Evolutionary conservation across 2,888 invertebrate species (phyloP), one percentile per base, ranked within the genome.

Genomic region (Pachliopta kotzebuea): DNA sequence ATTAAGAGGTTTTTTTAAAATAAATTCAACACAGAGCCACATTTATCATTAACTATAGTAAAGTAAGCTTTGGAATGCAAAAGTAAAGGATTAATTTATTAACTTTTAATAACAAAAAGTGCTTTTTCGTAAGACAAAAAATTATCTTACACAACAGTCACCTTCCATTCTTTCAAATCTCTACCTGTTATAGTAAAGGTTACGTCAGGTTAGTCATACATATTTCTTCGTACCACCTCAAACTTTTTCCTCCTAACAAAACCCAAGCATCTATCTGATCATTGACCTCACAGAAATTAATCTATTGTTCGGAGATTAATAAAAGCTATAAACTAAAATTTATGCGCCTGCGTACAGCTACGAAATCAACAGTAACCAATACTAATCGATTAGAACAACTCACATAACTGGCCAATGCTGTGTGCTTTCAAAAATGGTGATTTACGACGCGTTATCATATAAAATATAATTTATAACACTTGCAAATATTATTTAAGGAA

Each of bases 341-440:
- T 68, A 62, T 68, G 56, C 24, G 21, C 49, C 45, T 65, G 63
- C 66, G 56, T 62, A 66, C 67, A 69, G 67, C 66, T 66, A 66
- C 63, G 67, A 70, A 76, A 76, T 74, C 72, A 69, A 74, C 80
- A 74, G 81, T 81, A 77, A 80, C 78, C 80, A 76, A 76, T 71
- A 70, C 76, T 69, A 83, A 81, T 82, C 76, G 81, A 81, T 81
- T 77, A 72, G 61, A 69, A 67, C 72, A 72, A 75, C 70, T 71
- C 72, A 74, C 70, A 67, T 70, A 68, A 72, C 62, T 68, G 73
- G 64, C 69, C 65, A 31, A 68, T 55, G 71, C 72, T 42, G 57
- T 74, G n/a, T n/a, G n/a, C n/a, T 26, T 23, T n/a, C 6, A n/a
- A 14, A 45, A 18, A 45, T 2, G 8, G 18, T 18, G 45, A 45